A percentile compares a stretch with the other conserved stretches of the same genome.
phyloP scores from a whole-genome alignment of 37 sponge, comb jelly and placozoan genomes.

The Agelas oroides region DNA sequence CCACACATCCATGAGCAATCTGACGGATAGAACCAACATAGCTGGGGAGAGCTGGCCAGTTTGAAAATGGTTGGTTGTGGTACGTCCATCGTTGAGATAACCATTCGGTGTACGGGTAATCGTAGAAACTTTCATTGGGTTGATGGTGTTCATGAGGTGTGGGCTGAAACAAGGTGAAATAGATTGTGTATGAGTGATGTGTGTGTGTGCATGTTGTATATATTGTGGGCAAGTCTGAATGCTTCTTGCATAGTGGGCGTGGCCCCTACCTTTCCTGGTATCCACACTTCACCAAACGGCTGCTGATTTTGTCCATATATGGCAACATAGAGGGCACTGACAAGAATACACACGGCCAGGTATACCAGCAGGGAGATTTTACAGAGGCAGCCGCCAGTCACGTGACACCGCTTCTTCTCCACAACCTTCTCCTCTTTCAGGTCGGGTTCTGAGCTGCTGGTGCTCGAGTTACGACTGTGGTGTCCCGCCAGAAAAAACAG shows the following conservation, averaged over 20 bases:
- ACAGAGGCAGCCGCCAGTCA: slow-evolving; percentile 51
- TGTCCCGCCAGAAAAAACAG: too few relatives aligned
- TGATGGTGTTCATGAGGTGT: not conserved
- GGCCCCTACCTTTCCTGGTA: slow-evolving; percentile 56
- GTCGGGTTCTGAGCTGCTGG: too few relatives aligned
- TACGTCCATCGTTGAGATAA: slow-evolving; percentile 75
- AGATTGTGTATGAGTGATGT: too few relatives aligned
- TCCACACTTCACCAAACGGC: slow-evolving; percentile 33
- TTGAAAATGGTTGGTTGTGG: slow-evolving; percentile 34
- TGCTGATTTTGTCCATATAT: slow-evolving; percentile 58
- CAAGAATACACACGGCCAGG: slow-evolving; percentile 62
- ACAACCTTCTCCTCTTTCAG: not conserved
- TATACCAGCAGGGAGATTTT: slow-evolving; percentile 61
- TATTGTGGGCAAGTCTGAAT: too few relatives aligned
- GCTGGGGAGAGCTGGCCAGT: slow-evolving; percentile 76
- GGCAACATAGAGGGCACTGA: slow-evolving; percentile 76
- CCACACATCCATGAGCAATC: slow-evolving; percentile 37
- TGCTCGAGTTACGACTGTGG: too few relatives aligned
- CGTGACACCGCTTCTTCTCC: not conserved
- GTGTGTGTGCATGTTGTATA: too few relatives aligned
- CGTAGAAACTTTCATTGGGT: slow-evolving; percentile 3
- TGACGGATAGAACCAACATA: slow-evolving; percentile 48
- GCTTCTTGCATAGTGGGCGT: slow-evolving; percentile 1
- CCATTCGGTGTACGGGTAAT: slow-evolving; percentile 86
- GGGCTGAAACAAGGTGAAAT: slow-evolving; percentile 12